Evolutionary conservation across 92 coral and sea anemone species (phyloP).

Genomic region (Porites cylindrica): DNA sequence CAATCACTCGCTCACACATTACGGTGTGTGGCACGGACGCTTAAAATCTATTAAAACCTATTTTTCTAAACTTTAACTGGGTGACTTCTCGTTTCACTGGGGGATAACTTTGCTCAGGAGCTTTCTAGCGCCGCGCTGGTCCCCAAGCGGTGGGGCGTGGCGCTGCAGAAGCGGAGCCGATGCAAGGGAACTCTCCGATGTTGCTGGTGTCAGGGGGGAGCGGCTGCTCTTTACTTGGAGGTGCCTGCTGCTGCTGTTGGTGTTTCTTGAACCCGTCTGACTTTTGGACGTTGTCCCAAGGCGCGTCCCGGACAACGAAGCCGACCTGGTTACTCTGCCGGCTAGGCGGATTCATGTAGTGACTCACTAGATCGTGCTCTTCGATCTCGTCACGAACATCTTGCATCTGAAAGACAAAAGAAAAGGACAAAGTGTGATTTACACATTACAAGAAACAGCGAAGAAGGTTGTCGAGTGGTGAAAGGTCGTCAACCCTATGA

Average conservation of each 20-base stretch:
- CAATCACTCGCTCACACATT: background rate
- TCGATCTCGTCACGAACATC: conserved; percentile 94
- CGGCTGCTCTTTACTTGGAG: conserved; percentile 43
- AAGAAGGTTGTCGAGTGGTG: too few relatives aligned
- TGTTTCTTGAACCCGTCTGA: conserved; percentile 6
- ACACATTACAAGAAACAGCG: background rate
- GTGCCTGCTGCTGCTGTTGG: conserved; percentile 28
- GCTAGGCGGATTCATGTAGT: conserved; percentile 98
- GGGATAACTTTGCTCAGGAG: background rate
- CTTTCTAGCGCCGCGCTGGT: conserved; percentile 36
- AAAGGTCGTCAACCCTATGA: too few relatives aligned
- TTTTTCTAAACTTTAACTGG: background rate
- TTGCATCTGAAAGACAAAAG: conserved; percentile 76
- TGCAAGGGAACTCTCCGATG: conserved; percentile 96
- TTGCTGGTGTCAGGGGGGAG: conserved; percentile 93
- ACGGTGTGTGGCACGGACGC: background rate
- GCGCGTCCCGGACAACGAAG: conserved; percentile 97
- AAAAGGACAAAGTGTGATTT: background rate
- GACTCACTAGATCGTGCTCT: conserved; percentile 80
- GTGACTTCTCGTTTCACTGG: conserved; percentile 2
- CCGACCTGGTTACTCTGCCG: conserved; percentile 72
- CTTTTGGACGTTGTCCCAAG: conserved; percentile 80
- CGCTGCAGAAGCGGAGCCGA: conserved; percentile 77
- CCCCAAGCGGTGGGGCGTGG: conserved; percentile 91
- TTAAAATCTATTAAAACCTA: background rate